A percentile compares a stretch with the other conserved stretches of the same genome.
Conservation (phyloP, 2,113 vertebrate species). For the Hippocampus guttulatus region DNA sequence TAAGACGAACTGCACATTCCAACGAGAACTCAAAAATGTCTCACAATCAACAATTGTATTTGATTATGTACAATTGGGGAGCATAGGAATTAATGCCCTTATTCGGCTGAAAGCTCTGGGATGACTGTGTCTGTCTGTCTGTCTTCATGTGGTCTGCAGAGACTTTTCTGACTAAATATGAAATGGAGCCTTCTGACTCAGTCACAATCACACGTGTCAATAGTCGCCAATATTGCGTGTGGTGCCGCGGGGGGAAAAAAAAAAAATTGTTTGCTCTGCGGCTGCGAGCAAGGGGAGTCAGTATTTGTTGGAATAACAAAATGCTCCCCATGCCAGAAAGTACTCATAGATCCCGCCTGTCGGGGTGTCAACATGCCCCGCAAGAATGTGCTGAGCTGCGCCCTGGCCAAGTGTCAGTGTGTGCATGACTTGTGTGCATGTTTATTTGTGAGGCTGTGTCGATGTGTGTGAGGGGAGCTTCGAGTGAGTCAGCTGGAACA, state of each 20-base stretch:
- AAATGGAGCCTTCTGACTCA: neutral
- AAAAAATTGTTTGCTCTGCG: slow-evolving; percentile 41
- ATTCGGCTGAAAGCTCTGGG: too few species aligned
- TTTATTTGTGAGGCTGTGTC: slow-evolving; percentile 3
- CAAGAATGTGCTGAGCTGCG: slow-evolving; percentile 63
- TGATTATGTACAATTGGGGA: too few species aligned
- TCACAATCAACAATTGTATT: too few species aligned
- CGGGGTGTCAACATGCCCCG: slow-evolving; percentile 62
- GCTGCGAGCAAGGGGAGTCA: slow-evolving; percentile 38
- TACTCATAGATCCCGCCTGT: slow-evolving; percentile 57
- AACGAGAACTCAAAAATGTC: too few species aligned
- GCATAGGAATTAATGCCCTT: too few species aligned
- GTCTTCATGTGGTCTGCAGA: neutral
- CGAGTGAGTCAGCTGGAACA: slow-evolving; percentile 35
- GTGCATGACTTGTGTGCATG: slow-evolving; percentile 4
- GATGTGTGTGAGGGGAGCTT: slow-evolving; percentile 19
- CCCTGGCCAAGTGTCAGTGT: slow-evolving; percentile 27
- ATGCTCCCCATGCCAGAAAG: slow-evolving; percentile 55
- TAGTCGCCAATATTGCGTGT: slow-evolving; percentile 40
- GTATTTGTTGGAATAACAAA: slow-evolving; percentile 61
- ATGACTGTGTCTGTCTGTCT: too few species aligned
- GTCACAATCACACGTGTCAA: slow-evolving; percentile 43
- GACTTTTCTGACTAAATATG: neutral
- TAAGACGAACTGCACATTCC: too few species aligned
- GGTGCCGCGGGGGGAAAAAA: slow-evolving; percentile 18